Evolutionary conservation across 2,797 vertebrate genomes (phyloP), one percentile per base, ranked within the genome.

Genomic region (Pelochelys cantorii): DNA sequence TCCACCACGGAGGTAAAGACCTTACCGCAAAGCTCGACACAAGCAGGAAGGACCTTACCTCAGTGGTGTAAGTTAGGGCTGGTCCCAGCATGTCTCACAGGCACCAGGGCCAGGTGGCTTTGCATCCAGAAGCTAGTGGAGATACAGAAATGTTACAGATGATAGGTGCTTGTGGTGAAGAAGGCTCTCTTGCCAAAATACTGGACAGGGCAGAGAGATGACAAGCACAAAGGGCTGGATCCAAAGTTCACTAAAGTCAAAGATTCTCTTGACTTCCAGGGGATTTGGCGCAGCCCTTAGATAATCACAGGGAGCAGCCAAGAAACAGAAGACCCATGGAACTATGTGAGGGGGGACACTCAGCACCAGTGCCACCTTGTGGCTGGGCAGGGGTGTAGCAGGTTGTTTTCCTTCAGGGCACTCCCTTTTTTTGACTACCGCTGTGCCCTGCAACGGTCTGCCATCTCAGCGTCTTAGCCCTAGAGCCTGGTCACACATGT

Each of bases 161-260:
- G 59, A 78, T 13, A 85, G 31, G 29, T 5, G 20, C n/a, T 48
- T 37, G 34, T 18, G 23, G 34, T 22, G 68, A 37, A 78, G 56
- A 78, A 48, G 31, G 42, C 48, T 20, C 6, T 59, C 53, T 74
- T 25, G 82, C 9, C 65, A 87, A 87, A 6, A 6, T 48, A 59
- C 79, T 74, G 85, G 15, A 14, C 5, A 42, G 85, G 85, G 17
- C 10, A 85, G 78, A 89, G 74, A 57, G 87, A 88, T 56, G 10
- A 2, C 37, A 88, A 74, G 27, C 4, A 80, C n/a, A 9, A 22
- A 4, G 4, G 9, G 2, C 18, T 15, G n/a, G 0, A 1, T 81
- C 17, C 22, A 78, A 18, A 18, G 42, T 5, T 85, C 34, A 11
- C 2, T 29, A 17, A 84, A 29, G 17, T 42, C 65, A 80, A 68